Evolutionary conservation across 2,888 invertebrate genomes (phyloP).

Genomic region (Arctia plantaginis): DNA sequence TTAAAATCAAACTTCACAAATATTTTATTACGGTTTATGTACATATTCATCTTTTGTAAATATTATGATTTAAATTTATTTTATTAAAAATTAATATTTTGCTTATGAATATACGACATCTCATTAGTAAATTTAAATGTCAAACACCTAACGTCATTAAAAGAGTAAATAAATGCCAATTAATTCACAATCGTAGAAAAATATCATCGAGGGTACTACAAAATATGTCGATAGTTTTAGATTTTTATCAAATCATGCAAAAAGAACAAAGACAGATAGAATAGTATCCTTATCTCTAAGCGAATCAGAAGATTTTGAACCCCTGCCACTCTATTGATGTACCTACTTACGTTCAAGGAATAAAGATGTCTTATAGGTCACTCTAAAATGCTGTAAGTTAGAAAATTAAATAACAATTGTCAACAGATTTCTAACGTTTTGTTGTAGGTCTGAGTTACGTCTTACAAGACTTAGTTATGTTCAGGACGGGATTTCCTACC

Average conservation of each 20-base stretch:
- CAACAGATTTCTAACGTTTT: background rate
- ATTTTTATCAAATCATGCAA: too few species aligned
- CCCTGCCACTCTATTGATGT: too few species aligned
- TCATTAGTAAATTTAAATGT: background rate
- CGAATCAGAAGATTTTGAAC: background rate
- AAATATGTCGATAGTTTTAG: background rate
- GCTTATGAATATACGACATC: background rate
- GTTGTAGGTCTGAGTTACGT: background rate
- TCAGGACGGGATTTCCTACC: background rate
- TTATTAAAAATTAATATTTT: background rate
- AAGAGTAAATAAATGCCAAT: too few species aligned
- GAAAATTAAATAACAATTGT: background rate
- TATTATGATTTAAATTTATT: background rate
- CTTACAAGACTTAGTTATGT: background rate
- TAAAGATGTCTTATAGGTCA: too few species aligned
- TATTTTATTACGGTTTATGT: background rate
- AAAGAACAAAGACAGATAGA: background rate
- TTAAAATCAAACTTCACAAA: background rate
- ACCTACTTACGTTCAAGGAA: too few species aligned
- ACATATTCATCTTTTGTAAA: background rate
- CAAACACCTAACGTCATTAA: too few species aligned
- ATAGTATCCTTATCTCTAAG: background rate
- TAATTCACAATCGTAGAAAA: background rate
- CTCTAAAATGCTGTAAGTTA: background rate
- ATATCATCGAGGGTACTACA: background rate